Percentiles rank a stretch among this genome's conserved stretches.
Evolutionary conservation across 2,113 vertebrate species (phyloP).

Genomic region (Opisthocomus hoazin): DNA sequence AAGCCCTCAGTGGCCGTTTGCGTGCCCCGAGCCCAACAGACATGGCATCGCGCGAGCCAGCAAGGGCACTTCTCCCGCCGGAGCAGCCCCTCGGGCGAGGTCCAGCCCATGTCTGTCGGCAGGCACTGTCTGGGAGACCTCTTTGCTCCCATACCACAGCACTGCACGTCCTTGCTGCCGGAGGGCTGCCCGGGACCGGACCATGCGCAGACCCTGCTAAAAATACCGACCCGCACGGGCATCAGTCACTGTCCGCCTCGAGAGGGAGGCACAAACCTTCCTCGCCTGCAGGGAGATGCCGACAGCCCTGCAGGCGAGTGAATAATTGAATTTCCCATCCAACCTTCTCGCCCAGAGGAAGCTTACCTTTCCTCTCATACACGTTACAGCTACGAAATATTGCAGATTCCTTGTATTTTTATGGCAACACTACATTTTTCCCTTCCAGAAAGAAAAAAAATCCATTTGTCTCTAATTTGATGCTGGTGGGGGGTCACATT

Average conservation of each 20-base stretch:
- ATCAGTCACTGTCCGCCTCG: background rate
- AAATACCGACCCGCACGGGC: background rate
- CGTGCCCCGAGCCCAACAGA: accelerated
- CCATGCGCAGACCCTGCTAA: background rate
- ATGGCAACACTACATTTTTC: background rate
- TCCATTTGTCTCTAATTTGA: background rate
- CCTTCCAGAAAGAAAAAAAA: background rate
- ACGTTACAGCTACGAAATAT: background rate
- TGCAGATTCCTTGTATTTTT: background rate
- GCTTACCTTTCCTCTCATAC: background rate
- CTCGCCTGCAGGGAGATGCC: accelerated
- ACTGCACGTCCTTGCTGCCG: accelerated
- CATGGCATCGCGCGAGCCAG: background rate
- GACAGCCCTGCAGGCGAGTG: background rate
- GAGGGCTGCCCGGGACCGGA: background rate
- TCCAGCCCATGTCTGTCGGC: accelerated
- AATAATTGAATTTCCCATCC: background rate
- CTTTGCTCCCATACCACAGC: background rate
- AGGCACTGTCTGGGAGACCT: background rate
- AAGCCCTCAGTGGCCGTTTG: accelerated
- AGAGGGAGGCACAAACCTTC: background rate
- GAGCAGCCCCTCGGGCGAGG: background rate
- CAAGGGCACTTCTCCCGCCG: background rate
- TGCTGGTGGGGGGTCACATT: background rate
- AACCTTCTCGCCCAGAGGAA: background rate